Base-by-base conservation (phyloP, 2,888 invertebrate species). In the Noctua pronuba region DNA sequence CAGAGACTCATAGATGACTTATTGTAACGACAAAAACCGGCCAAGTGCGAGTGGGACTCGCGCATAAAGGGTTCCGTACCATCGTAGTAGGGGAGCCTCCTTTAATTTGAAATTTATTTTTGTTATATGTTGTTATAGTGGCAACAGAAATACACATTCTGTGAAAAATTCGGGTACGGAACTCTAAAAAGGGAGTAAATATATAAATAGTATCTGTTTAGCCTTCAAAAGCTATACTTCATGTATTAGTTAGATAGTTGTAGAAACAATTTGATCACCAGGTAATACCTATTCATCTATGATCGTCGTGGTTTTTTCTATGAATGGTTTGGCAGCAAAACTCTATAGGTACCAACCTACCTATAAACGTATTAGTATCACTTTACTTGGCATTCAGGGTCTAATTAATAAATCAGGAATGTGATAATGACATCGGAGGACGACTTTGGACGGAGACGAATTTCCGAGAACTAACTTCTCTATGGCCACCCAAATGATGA, bases 401-500 rank as follows among this genome's bases (percentile, higher is more conserved):
- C 95, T 95, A 95, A 96, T 96, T 95, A 96, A 96, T 96, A 96
- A 96, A 94, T 94, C 96, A 95, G 94, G 96, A 96, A 96, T 96
- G 96, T 96, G 95, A 94, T 95, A 96, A 96, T 96, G 94, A 93
- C 91, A 91, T 93, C 90, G 89, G 86, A 88, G 67, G 67, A 77
- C 82, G 79, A 75, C 75, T 79, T 82, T 80, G 68, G 73, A 64
- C 82, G 87, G 91, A 90, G 86, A 93, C 94, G 84, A 87, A 92
- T 89, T 96, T 96, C 96, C 94, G 83, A 88, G 96, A 96, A 96
- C 82, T 89, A 90, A 90, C 92, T 93, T 94, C 94, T 96, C 95
- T 96, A 96, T 95, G 96, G 95, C 96, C 96, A 96, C 96, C 96
- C 96, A 96, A 96, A 96, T 96, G 96, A 96, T 96, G 96, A 96